Conservation (phyloP, 2,888 invertebrate species). For the Hylaea fasciaria region DNA sequence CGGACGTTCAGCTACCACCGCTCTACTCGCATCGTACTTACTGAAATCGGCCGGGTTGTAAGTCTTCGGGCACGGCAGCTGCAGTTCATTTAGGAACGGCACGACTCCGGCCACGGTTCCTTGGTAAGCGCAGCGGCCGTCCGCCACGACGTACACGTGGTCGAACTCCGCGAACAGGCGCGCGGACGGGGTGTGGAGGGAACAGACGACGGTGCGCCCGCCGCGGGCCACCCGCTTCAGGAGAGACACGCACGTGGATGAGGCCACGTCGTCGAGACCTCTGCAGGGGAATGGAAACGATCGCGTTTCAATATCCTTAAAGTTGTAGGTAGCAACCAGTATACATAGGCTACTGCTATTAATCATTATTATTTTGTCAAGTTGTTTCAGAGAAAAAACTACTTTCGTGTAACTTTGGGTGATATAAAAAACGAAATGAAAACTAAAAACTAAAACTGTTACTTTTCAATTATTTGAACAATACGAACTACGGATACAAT, state of each 20-base stretch:
- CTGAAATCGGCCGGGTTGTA: slow-evolving; percentile 99
- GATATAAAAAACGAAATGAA: too few relatives aligned
- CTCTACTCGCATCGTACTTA: too few relatives aligned
- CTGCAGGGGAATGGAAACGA: slow-evolving; percentile 74
- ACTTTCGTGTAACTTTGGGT: too few relatives aligned
- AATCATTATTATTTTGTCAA: too few relatives aligned
- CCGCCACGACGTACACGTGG: slow-evolving; percentile 94
- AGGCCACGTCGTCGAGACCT: slow-evolving; percentile 96
- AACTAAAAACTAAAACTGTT: too few relatives aligned
- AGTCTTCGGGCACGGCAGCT: slow-evolving; percentile 94
- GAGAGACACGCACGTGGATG: slow-evolving; percentile 93
- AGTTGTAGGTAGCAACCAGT: too few relatives aligned
- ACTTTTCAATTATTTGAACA: too few relatives aligned
- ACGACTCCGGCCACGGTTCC: slow-evolving; percentile 92
- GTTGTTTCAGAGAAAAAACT: too few relatives aligned
- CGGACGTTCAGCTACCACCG: too few relatives aligned
- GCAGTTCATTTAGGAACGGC: slow-evolving; percentile 91
- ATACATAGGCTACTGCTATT: too few relatives aligned
- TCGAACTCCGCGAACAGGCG: slow-evolving; percentile 96
- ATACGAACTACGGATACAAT: too few relatives aligned
- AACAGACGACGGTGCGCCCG: slow-evolving; percentile 96
- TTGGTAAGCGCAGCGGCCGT: slow-evolving; percentile 95
- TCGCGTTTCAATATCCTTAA: too few relatives aligned
- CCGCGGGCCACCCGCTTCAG: slow-evolving; percentile 93
- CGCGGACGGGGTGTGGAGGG: slow-evolving; percentile 98